phyloP scores from a whole-genome alignment of 2,888 invertebrate species.

The Cataglyphis livida region DNA sequence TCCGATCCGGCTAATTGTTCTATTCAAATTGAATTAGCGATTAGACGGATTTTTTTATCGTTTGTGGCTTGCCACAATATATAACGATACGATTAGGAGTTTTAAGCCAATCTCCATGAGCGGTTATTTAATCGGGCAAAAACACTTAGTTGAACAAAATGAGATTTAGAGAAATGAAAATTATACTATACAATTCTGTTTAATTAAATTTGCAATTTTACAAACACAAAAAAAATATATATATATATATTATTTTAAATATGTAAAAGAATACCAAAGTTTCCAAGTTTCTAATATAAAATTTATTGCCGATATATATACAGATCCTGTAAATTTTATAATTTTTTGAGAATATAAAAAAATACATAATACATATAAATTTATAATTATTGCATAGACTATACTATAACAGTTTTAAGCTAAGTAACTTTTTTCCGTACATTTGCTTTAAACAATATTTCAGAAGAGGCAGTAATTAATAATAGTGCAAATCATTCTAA shows the following conservation, averaged over 20 bases:
- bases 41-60: slow-evolving; percentile 26
- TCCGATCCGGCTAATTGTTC: slow-evolving; percentile 25
- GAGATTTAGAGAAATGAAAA: background rate
- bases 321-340: background rate
- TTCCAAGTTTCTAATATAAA: background rate
- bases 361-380: background rate
- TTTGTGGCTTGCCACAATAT: slow-evolving; percentile 14
- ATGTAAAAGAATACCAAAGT: background rate
- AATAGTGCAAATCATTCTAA: slow-evolving; percentile 52
- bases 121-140: slow-evolving; percentile 10
- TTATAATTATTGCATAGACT: background rate
- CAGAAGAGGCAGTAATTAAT: slow-evolving; percentile 55
- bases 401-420: background rate
- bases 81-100: slow-evolving; percentile 25
- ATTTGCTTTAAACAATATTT: background rate
- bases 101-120: slow-evolving; percentile 30
- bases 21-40: slow-evolving; percentile 40
- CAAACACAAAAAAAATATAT: background rate
- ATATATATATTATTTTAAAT: background rate
- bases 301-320: background rate
- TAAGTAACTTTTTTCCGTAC: background rate
- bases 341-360: background rate
- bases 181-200: background rate
- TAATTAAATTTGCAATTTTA: background rate
- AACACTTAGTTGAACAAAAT: background rate